These are phyloP conservation scores for Aphis gossypii DNA, from an alignment of 1,140 invertebrate species.

Conservation along the genomic window DNA sequence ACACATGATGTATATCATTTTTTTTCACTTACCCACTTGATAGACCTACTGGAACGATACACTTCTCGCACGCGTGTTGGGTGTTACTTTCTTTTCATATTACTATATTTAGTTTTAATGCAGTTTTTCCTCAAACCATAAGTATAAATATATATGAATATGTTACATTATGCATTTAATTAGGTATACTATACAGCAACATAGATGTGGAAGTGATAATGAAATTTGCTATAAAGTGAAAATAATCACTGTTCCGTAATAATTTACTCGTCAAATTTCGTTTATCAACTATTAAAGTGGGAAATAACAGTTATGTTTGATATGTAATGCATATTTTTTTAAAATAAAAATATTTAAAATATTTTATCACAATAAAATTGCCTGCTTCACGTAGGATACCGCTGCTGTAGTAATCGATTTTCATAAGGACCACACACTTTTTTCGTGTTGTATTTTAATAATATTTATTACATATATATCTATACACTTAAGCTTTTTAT, in stretches of 20 bases:
- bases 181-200: neutral
- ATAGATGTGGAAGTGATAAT: conserved; percentile 45
- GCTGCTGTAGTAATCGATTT: neutral
- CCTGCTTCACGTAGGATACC: neutral
- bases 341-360: neutral
- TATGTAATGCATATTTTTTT: neutral
- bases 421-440: neutral
- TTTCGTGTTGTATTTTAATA: neutral
- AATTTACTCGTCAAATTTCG: conserved; percentile 8
- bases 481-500: neutral
- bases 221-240: conserved; percentile 38
- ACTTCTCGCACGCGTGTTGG: neutral
- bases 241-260: conserved; percentile 48
- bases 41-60: conserved; percentile 56
- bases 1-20: conserved; percentile 16
- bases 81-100: conserved; percentile 53
- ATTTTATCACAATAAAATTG: too few species aligned
- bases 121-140: conserved; percentile 1
- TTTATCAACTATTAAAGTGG: neutral
- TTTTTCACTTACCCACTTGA: conserved; percentile 49
- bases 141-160: neutral
- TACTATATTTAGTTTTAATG: conserved; percentile 16
- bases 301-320: neutral
- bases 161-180: conserved; percentile 24
- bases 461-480: neutral